phyloP scores from a whole-genome alignment of 2,113 vertebrate species.

The Dasyurus viverrinus region DNA sequence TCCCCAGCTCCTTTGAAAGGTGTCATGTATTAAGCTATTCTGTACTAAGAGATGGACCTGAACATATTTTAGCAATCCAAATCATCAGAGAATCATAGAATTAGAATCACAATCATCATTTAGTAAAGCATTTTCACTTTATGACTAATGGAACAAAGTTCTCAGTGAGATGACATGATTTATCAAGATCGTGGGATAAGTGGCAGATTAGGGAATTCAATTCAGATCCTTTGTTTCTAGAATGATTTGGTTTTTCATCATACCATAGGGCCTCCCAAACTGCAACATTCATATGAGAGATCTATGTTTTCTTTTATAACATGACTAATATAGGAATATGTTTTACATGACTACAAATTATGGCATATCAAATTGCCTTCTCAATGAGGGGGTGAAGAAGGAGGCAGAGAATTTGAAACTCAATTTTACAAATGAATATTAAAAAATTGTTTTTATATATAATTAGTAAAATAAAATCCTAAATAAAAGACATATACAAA shows the following conservation, averaged over 20 bases:
- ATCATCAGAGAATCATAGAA: background rate
- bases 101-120: background rate
- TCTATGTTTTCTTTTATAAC: too few species aligned
- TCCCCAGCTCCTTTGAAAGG: background rate
- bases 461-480: too few species aligned
- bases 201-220: background rate
- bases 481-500: too few species aligned
- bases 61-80: background rate
- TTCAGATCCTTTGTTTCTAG: background rate
- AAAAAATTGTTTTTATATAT: too few species aligned
- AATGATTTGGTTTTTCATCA: background rate
- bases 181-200: background rate
- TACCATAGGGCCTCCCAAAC: background rate
- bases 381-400: too few species aligned
- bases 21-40: background rate
- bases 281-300: background rate
- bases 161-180: background rate
- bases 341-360: too few species aligned
- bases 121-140: background rate
- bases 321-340: too few species aligned
- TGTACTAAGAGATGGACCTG: background rate
- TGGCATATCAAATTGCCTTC: too few species aligned
- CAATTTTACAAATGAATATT: too few species aligned
- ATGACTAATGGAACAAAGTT: background rate
- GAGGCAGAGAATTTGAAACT: too few species aligned